Evolutionary conservation across 92 coral and sea anemone species (phyloP), one percentile per base, ranked within the genome.

Genomic region (Siderastrea siderea): DNA sequence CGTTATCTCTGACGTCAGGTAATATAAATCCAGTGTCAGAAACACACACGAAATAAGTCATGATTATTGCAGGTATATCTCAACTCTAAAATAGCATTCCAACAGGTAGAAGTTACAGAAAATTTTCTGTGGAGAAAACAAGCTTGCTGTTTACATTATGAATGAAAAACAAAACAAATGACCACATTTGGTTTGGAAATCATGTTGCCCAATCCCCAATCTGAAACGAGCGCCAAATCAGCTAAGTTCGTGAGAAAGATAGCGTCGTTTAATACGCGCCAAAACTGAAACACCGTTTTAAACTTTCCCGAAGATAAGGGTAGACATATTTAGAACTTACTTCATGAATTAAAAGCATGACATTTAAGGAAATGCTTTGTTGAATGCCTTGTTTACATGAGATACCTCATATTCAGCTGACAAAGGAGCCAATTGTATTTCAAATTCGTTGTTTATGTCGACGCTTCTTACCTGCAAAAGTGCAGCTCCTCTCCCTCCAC

Each of bases 401-500:
- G 7, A 43, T 55, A 63, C 47, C 19, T 74, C 26, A 5, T 11
- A 1, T 26, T 51, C 62, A 74, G 68, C 52, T 76, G n/a, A 64
- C 71, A 79, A 79, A 48, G 59, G 17, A 63, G 13, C 65, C 49
- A 7, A 79, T 79, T 62, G 70, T 78, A 9, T 6, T 38, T 62
- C n/a, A 15, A 17, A 5, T 14, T 43, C 52, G n/a, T 65, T 63
- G 74, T 49, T 68, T 43, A 44, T 3, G 7, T 46, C 16, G 0
- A 8, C 2, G 55, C 51, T 53, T 47, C 61, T 77, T 93, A 95
- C 99, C 98, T 96, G 98, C 87, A 96, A 79, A 60, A 96, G 95
- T 10, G 98, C 98, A 5, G 99, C 98, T 53, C 99, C 99, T 49
- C 99, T 95, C 80, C 99, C 99, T 19, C 99, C 99, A 46, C 99